Evolutionary conservation across 2,113 vertebrate genomes (phyloP).

Genomic region (Hypanus sabinus): DNA sequence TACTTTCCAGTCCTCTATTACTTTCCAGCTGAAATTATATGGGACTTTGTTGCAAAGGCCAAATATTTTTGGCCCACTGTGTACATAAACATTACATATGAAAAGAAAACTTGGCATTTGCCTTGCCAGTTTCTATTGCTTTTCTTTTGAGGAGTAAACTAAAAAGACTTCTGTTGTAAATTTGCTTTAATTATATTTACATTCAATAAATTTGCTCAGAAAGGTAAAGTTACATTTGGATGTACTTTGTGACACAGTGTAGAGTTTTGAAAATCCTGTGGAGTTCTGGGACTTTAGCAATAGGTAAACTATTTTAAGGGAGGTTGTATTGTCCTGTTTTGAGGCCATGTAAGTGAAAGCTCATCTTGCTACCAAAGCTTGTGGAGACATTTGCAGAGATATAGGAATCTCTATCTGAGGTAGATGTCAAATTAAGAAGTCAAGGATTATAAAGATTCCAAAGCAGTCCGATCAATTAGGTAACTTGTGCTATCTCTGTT

Average conservation of each 20-base stretch:
- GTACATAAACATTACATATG: not conserved
- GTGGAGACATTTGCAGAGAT: not conserved
- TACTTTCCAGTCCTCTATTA: not conserved
- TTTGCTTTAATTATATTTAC: not conserved
- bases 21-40: not conserved
- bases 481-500: not conserved
- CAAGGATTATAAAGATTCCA: not conserved
- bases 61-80: not conserved
- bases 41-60: not conserved
- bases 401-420: not conserved
- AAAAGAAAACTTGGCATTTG: not conserved
- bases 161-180: not conserved
- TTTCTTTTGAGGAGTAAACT: not conserved
- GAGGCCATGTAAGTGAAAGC: too few species aligned
- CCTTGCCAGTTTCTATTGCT: not conserved
- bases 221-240: not conserved
- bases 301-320: too few species aligned
- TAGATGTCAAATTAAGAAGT: not conserved
- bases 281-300: not conserved
- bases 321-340: too few species aligned
- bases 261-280: not conserved
- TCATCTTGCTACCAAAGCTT: too few species aligned
- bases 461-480: not conserved
- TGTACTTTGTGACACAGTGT: not conserved
- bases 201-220: too few species aligned